Evolutionary conservation across 1,140 invertebrate genomes (phyloP).

Genomic region (Bombus turneri): DNA sequence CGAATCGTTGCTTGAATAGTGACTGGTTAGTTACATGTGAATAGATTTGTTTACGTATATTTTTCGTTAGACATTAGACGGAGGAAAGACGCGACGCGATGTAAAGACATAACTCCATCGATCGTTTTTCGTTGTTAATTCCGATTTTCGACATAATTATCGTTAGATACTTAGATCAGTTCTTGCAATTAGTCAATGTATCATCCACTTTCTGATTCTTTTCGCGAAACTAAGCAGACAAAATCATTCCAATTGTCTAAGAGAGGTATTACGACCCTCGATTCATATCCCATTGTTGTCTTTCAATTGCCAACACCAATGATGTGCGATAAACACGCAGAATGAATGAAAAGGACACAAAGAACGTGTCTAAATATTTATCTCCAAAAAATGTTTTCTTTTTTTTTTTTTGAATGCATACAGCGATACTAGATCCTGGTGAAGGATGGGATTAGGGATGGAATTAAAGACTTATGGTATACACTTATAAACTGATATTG

Average conservation of each 20-base stretch:
- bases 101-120: neutral
- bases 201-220: neutral
- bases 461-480: neutral
- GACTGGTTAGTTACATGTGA: neutral
- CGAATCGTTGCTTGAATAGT: constrained; percentile 22
- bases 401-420: neutral
- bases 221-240: neutral
- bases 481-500: neutral
- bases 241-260: neutral
- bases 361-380: constrained; percentile 55
- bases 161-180: too few relatives aligned
- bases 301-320: neutral
- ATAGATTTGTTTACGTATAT: neutral
- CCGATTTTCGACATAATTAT: too few relatives aligned
- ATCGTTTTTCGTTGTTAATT: neutral
- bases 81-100: neutral
- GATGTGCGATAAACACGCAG: neutral
- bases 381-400: neutral
- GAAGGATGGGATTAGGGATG: constrained; percentile 23
- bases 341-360: constrained; percentile 61
- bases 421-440: neutral
- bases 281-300: constrained; percentile 16
- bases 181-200: neutral
- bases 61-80: neutral
- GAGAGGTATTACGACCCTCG: constrained; percentile 63